phyloP scores from a whole-genome alignment of 2,888 invertebrate genomes.

The Ctena decussata region DNA sequence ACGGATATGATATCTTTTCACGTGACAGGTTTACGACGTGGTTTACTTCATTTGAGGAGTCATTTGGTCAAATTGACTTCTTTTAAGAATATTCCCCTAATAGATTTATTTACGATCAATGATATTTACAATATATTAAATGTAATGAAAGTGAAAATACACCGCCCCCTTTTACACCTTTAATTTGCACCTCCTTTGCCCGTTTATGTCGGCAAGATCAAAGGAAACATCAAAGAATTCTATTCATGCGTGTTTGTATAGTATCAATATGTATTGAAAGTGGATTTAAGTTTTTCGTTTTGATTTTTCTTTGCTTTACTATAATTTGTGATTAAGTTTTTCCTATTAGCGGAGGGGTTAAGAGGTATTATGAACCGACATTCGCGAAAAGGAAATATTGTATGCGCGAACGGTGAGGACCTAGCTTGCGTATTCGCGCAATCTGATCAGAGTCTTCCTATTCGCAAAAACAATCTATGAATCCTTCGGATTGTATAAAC shows the following conservation, averaged over 20 bases:
- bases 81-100: background rate
- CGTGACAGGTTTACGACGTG: too few relatives aligned
- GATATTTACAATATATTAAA: slow-evolving; percentile 1
- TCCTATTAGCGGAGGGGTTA: background rate
- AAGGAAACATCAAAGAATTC: background rate
- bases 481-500: too few relatives aligned
- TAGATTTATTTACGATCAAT: background rate
- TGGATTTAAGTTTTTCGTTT: background rate
- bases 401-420: too few relatives aligned
- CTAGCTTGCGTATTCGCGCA: too few relatives aligned
- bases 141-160: background rate
- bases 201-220: background rate
- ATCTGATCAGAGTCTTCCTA: too few relatives aligned
- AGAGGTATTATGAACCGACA: too few relatives aligned
- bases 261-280: slow-evolving; percentile 4
- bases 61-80: background rate
- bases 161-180: slow-evolving; percentile 6
- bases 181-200: slow-evolving; percentile 6
- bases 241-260: background rate
- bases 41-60: background rate
- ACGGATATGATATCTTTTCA: too few relatives aligned
- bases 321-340: background rate
- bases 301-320: background rate
- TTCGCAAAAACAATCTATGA: too few relatives aligned
- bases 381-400: too few relatives aligned